phyloP scores from a whole-genome alignment of 2,888 invertebrate genomes.

The Stenodema calcarata region DNA sequence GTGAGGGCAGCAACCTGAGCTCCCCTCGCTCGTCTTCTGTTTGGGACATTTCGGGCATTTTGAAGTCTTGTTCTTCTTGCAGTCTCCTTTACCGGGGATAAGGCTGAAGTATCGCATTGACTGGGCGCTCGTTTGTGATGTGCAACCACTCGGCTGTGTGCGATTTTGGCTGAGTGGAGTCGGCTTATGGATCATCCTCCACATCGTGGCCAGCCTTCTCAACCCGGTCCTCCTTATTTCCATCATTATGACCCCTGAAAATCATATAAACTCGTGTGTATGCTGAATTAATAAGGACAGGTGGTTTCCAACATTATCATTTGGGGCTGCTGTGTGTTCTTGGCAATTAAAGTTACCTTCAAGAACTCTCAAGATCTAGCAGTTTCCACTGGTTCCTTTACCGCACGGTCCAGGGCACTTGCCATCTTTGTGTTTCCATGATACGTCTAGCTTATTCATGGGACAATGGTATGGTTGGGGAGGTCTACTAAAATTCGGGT shows the following conservation, averaged over 20 bases:
- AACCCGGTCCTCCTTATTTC: neutral
- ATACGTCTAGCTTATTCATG: neutral
- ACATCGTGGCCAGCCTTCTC: neutral
- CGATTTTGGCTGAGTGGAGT: neutral
- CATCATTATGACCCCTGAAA: neutral
- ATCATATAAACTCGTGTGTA: no score
- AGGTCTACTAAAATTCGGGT: neutral
- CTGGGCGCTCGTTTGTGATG: neutral
- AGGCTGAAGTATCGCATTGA: slow-evolving; percentile 1
- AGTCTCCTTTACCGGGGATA: slow-evolving; percentile 33
- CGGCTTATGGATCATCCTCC: neutral
- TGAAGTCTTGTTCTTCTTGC: neutral
- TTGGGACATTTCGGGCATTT: neutral
- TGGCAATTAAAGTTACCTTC: neutral
- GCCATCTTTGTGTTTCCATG: neutral
- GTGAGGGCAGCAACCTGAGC: slow-evolving; percentile 22
- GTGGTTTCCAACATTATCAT: no score
- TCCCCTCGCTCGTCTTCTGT: neutral
- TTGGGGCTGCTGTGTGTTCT: no score
- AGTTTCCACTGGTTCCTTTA: neutral
- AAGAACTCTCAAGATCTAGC: neutral
- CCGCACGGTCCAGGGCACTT: slow-evolving; percentile 1
- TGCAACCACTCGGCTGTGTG: neutral
- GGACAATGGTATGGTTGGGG: slow-evolving; percentile 22
- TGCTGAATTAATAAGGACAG: no score